Base-by-base conservation (phyloP, 1,140 invertebrate species). In the Lanistes nyassanus region DNA sequence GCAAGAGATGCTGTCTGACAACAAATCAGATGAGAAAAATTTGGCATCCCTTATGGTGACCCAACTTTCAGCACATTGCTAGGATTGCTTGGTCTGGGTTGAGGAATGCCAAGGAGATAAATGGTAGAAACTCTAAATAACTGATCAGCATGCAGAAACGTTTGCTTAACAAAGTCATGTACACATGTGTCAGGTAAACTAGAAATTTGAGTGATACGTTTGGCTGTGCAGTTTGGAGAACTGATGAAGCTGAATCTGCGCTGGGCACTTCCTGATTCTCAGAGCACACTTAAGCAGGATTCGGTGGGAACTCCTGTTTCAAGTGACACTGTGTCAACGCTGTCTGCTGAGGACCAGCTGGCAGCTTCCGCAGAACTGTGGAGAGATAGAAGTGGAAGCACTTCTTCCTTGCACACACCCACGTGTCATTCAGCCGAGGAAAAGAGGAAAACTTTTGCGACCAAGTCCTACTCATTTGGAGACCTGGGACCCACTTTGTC, bases 381-480 rank as follows among this genome's bases (percentile, higher is more conserved):
- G 81, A 31, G 80, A 47, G 80, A 77, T 19, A 76, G 79, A 26
- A 83, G 81, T 71, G 79, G 81, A 2, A 81, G 80, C 74, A 79
- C 78, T 19, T 78, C 78, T 3, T 83, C 81, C 39, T 66, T 81
- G 16, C 73, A 78, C 58, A 81, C 74, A 23, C 79, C 75, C 11
- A 65, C 56, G 11, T 68, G 23, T 26, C 56, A 56, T 29, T 58
- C 47, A 37, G 60, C 67, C 0, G 78, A 79, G 31, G 81, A 80
- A 36, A 74, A 60, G 23, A 21, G 78, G 29, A 74, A 78, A 39
- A 77, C 78, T 2, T 83, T 81, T 77, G 81, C 81, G 31, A 70
- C 80, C 13, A 83, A 83, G 56, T 83, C 81, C 21, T 83, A 83
- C 74, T 83, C 81, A 11, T 83, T 83, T 68, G 81, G 80, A 6